These are phyloP conservation scores for Pseudorectes ferrugineus DNA, from an alignment of 2,113 vertebrate species.

Conservation along the genomic window DNA sequence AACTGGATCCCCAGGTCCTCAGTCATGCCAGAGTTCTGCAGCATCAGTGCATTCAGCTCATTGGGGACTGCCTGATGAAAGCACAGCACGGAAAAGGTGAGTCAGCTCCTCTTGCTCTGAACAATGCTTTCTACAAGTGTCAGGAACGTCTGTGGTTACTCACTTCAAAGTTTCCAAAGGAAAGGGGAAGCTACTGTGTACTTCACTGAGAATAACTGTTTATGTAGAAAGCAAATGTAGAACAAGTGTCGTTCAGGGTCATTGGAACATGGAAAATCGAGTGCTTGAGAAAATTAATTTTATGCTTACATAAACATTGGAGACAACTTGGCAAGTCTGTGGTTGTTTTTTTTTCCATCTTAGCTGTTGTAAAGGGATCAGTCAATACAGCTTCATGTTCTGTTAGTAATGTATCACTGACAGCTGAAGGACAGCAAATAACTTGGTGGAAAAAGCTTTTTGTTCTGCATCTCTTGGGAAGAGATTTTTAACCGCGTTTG, in stretches of 20 bases:
- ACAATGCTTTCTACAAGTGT: background rate
- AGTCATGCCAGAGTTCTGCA: slow-evolving; percentile 75
- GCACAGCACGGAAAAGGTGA: slow-evolving; percentile 90
- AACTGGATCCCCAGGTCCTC: slow-evolving; percentile 53
- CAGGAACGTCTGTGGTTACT: background rate
- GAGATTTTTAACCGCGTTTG: background rate
- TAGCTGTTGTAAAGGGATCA: background rate
- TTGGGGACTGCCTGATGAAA: slow-evolving; percentile 90
- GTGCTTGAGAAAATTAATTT: slow-evolving; percentile 28
- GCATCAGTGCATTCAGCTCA: slow-evolving; percentile 85
- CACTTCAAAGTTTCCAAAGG: slow-evolving; percentile 18
- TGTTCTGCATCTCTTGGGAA: background rate
- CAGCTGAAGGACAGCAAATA: background rate
- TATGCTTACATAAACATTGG: background rate
- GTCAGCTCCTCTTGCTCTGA: background rate
- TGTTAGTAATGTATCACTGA: background rate
- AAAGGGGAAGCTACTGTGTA: slow-evolving; percentile 44
- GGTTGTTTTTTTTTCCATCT: background rate
- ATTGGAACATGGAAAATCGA: background rate
- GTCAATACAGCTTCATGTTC: background rate
- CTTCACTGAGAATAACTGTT: slow-evolving; percentile 31
- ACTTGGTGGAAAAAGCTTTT: background rate
- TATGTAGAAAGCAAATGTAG: background rate
- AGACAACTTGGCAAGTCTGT: background rate
- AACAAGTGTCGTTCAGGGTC: background rate